Evolutionary conservation across 1,140 invertebrate species (phyloP).

Genomic region (Gryon sp.): DNA sequence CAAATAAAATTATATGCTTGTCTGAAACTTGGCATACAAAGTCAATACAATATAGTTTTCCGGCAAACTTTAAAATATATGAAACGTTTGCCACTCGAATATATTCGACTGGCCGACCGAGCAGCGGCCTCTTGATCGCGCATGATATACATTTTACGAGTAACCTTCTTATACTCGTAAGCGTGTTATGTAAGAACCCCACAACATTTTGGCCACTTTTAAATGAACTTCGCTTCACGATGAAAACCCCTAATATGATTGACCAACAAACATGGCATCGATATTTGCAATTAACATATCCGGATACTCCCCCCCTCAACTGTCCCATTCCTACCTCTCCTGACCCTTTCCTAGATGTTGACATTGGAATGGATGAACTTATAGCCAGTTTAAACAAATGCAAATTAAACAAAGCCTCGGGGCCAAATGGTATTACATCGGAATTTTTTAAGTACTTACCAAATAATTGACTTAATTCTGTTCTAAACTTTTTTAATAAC

Average conservation of each 20-base stretch:
- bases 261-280: neutral
- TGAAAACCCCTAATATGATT: neutral
- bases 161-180: too few species aligned
- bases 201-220: neutral
- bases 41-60: too few species aligned
- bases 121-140: too few species aligned
- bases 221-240: neutral
- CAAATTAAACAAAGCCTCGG: constrained; percentile 2
- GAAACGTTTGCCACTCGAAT: too few species aligned
- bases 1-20: too few species aligned
- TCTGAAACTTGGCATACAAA: too few species aligned
- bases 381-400: neutral
- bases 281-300: neutral
- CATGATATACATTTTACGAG: too few species aligned
- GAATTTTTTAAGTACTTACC: constrained; percentile 6
- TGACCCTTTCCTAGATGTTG: neutral
- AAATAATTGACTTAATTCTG: neutral
- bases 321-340: neutral
- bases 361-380: neutral
- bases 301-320: neutral
- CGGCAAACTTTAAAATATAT: too few species aligned
- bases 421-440: constrained; percentile 1
- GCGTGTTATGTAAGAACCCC: neutral
- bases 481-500: constrained; percentile 4
- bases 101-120: too few species aligned